Evolutionary conservation across 2,888 invertebrate species (phyloP).

Genomic region (Heliconius ismenius): DNA sequence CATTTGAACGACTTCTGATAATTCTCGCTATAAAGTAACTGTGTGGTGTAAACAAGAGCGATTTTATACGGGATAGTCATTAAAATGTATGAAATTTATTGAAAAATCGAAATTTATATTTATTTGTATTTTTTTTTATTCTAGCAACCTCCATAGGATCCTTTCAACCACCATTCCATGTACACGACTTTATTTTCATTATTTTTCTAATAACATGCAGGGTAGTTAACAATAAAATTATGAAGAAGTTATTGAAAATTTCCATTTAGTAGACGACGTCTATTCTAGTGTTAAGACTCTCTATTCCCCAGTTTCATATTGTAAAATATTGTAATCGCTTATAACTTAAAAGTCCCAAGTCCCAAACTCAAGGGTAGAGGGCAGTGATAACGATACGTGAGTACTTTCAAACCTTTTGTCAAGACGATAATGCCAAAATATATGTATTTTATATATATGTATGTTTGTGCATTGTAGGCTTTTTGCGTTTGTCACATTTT

Average conservation of each 20-base stretch:
- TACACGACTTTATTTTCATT: too few relatives aligned
- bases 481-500: conserved; percentile 70
- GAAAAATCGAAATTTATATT: too few relatives aligned
- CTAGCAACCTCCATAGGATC: too few relatives aligned
- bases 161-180: too few relatives aligned
- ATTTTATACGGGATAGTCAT: neutral
- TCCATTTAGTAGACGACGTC: too few relatives aligned
- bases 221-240: neutral
- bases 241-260: too few relatives aligned
- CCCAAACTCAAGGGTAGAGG: conserved; percentile 76
- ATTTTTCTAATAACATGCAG: neutral
- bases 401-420: conserved; percentile 81
- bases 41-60: conserved; percentile 50
- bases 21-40: conserved; percentile 73
- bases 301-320: neutral
- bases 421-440: conserved; percentile 75
- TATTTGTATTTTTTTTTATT: too few relatives aligned
- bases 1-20: conserved; percentile 81
- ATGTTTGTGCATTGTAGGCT: conserved; percentile 62
- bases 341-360: conserved; percentile 53
- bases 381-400: conserved; percentile 77
- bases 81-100: too few relatives aligned
- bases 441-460: conserved; percentile 44
- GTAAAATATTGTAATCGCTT: conserved; percentile 33
- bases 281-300: too few relatives aligned